phyloP scores from a whole-genome alignment of 2,797 vertebrate genomes.

The Halcyon leucocephala region DNA sequence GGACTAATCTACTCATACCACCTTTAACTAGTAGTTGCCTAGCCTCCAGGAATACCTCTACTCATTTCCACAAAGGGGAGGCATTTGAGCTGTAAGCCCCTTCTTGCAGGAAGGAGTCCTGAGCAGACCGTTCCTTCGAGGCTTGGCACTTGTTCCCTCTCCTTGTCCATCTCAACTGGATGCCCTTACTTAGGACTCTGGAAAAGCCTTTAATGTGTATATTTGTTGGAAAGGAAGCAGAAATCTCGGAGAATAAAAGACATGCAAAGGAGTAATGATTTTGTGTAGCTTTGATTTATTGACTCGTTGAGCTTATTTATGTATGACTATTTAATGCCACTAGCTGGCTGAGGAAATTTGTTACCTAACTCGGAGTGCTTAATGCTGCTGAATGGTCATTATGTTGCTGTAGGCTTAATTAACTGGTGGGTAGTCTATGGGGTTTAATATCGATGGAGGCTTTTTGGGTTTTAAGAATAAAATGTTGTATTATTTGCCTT shows the following conservation, averaged over 20 bases:
- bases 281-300: constrained; percentile 42
- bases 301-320: background rate
- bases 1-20: background rate
- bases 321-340: background rate
- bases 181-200: background rate
- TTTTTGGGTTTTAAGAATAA: background rate
- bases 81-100: background rate
- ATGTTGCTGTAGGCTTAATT: constrained; percentile 12
- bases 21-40: background rate
- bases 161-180: background rate
- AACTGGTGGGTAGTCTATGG: background rate
- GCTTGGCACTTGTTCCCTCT: background rate
- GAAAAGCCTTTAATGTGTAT: background rate
- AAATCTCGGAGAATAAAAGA: background rate
- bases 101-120: background rate
- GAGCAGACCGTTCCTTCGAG: background rate
- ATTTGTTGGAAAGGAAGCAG: background rate
- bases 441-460: background rate
- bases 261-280: background rate
- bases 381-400: constrained; percentile 1
- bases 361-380: background rate
- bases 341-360: constrained; percentile 9
- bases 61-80: background rate
- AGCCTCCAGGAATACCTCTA: background rate
- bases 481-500: background rate